phyloP scores from a whole-genome alignment of 1,140 invertebrate species.

The Arctopsyche grandis region DNA sequence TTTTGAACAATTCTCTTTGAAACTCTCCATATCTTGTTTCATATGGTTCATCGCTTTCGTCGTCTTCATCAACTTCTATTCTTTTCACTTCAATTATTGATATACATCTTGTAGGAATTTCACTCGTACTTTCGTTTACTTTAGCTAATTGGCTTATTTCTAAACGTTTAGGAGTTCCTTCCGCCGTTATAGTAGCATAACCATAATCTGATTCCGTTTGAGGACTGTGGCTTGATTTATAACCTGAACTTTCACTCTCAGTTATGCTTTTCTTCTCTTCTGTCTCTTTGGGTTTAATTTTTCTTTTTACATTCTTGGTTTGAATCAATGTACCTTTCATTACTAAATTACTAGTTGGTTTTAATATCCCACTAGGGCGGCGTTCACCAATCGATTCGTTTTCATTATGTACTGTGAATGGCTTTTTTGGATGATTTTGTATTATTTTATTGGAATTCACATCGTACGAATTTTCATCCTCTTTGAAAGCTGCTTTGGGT shows the following conservation, averaged over 20 bases:
- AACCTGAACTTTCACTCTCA: constrained; percentile 70
- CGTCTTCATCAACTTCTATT: constrained; percentile 53
- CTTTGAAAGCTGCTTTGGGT: constrained; percentile 32
- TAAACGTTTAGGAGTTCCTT: constrained; percentile 62
- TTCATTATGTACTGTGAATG: background rate
- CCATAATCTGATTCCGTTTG: constrained; percentile 69
- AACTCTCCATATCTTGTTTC: constrained; percentile 57
- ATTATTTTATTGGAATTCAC: constrained; percentile 9
- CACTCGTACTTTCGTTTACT: constrained; percentile 58
- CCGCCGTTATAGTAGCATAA: constrained; percentile 65
- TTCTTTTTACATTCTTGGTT: constrained; percentile 5
- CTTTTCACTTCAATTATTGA: constrained; percentile 60
- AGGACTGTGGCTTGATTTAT: constrained; percentile 64
- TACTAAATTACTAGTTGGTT: constrained; percentile 53
- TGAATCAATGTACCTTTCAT: constrained; percentile 38
- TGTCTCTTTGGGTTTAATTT: constrained; percentile 20
- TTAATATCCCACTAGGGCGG: constrained; percentile 57
- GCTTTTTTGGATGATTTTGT: background rate
- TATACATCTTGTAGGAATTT: constrained; percentile 63
- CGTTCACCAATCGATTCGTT: constrained; percentile 36
- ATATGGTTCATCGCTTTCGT: constrained; percentile 59
- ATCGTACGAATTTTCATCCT: constrained; percentile 3
- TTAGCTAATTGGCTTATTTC: constrained; percentile 60
- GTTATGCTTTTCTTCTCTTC: constrained; percentile 57
- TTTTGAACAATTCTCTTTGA: constrained; percentile 60